Base-by-base conservation (phyloP, 1,140 invertebrate genomes). In the Dreissena rostriformis region DNA sequence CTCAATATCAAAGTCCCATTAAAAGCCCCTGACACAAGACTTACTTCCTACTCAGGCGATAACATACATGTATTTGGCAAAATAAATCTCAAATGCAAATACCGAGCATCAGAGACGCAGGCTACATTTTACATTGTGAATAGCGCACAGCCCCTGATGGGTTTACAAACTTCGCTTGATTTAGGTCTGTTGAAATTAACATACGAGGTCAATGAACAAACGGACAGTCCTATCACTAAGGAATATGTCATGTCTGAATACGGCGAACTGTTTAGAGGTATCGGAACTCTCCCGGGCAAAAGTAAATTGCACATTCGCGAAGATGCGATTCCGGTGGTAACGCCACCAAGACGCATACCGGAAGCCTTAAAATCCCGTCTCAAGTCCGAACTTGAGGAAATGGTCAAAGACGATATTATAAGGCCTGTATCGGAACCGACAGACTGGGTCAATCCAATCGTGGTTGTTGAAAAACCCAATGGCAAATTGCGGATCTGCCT, bases 391-490 rank as follows among this genome's bases (percentile, higher is more conserved):
- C 66, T 85, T 17, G 70, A 82, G 12, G 2, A 39, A 39, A 49
- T 86, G 65, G 85, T 51, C 11, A 52, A 52, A 51, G 24, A 85
- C 26, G 77, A 70, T 29, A 85, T 93, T 65, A 90, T 94, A 68
- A 52, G 83, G 66, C 80, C 81, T 85, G 90, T 92, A 15, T 86
- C 90, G 71, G 81, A 91, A 74, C 84, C 88, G 11, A 90, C 87
- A n/a, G 88, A 89, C 29, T 90, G 87, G 87, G 78, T 87, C 10
- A 82, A 67, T 53, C 73, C 66, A 22, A 28, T 90, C 19, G 85
- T 88, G n/a, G 53, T 87, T 55, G 84, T 88, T 17, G 49, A 82
- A 55, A 90, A 87, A 55, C 75, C 61, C n/a, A 76, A 77, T 72
- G 90, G 90, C 57, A 78, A 82, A 17, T 65, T 82, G 26, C 22